Evolutionary conservation across 2,888 invertebrate species (phyloP).

Genomic region (Hydrotaea cyrtoneurina): DNA sequence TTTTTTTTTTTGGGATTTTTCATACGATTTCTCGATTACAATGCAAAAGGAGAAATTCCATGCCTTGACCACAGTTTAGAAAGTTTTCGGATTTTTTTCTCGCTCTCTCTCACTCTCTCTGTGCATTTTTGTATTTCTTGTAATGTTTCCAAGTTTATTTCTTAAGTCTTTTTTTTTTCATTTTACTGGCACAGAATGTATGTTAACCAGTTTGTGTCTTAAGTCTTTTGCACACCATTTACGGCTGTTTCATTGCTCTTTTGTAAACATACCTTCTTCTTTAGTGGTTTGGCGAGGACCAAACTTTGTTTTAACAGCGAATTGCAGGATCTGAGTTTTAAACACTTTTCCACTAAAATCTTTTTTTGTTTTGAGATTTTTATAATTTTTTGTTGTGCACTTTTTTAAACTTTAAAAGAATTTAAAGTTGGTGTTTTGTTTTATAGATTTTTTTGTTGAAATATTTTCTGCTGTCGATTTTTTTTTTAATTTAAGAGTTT

Average conservation of each 20-base stretch:
- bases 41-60: slow-evolving; percentile 8
- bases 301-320: slow-evolving; percentile 8
- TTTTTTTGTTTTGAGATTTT: slow-evolving; percentile 3
- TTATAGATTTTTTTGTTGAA: slow-evolving; percentile 42
- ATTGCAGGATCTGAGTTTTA: slow-evolving; percentile 2
- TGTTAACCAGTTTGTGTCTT: background rate
- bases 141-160: slow-evolving; percentile 63
- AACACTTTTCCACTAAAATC: background rate
- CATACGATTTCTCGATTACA: background rate
- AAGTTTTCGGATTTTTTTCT: slow-evolving; percentile 10
- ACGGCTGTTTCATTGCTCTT: no score
- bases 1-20: background rate
- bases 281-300: background rate
- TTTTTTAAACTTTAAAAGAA: slow-evolving; percentile 40
- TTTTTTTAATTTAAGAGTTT: slow-evolving; percentile 68
- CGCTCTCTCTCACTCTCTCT: no score
- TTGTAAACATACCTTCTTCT: slow-evolving; percentile 52
- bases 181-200: background rate
- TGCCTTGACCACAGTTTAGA: background rate
- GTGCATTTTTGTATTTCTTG: background rate
- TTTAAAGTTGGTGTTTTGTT: slow-evolving; percentile 38
- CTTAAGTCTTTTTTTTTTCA: slow-evolving; percentile 71
- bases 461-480: slow-evolving; percentile 49
- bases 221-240: background rate
- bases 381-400: background rate